phyloP scores from a whole-genome alignment of 2,113 vertebrate species.

The Engystomops pustulosus region DNA sequence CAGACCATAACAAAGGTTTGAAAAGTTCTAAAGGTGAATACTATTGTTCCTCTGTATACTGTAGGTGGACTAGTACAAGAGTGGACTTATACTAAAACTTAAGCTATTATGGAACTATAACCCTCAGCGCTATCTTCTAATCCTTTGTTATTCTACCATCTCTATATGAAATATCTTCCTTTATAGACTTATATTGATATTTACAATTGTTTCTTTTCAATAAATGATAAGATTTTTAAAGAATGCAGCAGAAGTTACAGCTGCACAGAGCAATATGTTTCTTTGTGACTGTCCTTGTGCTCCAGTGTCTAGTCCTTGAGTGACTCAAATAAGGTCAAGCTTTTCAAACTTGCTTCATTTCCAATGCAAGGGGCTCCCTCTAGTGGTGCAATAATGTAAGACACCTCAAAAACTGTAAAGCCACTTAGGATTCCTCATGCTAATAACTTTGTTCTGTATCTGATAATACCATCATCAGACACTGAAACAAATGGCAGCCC shows the following conservation, averaged over 20 bases:
- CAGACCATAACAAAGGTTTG: too few relatives aligned
- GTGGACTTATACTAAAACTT: too few relatives aligned
- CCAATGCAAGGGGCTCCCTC: conserved; percentile 6
- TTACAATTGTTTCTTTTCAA: too few relatives aligned
- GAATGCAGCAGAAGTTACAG: not conserved
- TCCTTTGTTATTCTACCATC: too few relatives aligned
- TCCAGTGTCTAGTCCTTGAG: conserved; percentile 37
- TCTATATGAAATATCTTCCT: too few relatives aligned
- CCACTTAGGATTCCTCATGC: not conserved
- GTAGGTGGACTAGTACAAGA: too few relatives aligned
- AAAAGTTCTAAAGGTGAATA: too few relatives aligned
- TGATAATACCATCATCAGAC: not conserved
- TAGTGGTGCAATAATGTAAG: not conserved
- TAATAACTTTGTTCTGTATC: not conserved
- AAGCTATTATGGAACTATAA: not conserved
- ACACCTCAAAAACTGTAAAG: not conserved
- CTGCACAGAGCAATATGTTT: not conserved
- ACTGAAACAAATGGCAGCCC: not conserved
- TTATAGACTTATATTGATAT: too few relatives aligned
- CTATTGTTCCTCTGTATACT: too few relatives aligned
- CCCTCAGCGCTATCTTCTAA: not conserved
- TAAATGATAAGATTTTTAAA: too few relatives aligned
- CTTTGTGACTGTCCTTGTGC: conserved; percentile 32
- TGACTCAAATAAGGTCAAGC: conserved; percentile 44
- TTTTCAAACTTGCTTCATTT: not conserved